Base-by-base conservation (phyloP, 2,888 invertebrate species). In the Spilosoma lubricipeda region DNA sequence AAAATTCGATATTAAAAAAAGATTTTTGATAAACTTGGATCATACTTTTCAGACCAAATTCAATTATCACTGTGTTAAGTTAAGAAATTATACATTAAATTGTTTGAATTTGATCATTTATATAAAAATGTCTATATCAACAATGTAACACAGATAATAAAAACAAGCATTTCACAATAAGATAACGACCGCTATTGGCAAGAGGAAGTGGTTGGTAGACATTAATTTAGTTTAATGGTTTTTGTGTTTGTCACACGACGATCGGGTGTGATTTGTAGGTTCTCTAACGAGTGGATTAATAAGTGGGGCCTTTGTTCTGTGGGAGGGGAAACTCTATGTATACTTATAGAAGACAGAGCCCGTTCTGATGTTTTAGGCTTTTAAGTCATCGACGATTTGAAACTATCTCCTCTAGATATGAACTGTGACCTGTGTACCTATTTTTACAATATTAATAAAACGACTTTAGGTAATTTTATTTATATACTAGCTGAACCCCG, bases 211-310 rank as follows among this genome's bases (percentile, higher is more conserved):
- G 90, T 89, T 83, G 85, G 86, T 23, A 90, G 88, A 88, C 96
- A 96, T 96, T 96, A 94, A 95, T 96, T 95, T 95, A 95, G 94
- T 95, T 95, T 96, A 91, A 96, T 96, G 95, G 96, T 93, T 95
- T 94, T 94, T 96, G 95, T 93, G 94, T 95, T 93, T 96, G 96
- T 96, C 96, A 96, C 93, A 91, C 89, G 82, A 91, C 91, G 89
- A 92, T 92, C 89, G 90, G 86, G 85, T 84, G 87, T 94, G 96
- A 96, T 96, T 96, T 96, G 95, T 95, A 88, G 83, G 86, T 88
- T 86, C 87, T 93, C 86, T 94, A 94, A 94, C 93, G 92, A 93
- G 91, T 83, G 87, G 87, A 86, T 91, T 93, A 93, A 92, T 92
- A 93, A 92, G 91, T 86, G 82, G 72, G 63, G 67, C 45, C 71